Evolutionary conservation across 1,140 invertebrate species (phyloP).

Genomic region (Papilio polyxenes): DNA sequence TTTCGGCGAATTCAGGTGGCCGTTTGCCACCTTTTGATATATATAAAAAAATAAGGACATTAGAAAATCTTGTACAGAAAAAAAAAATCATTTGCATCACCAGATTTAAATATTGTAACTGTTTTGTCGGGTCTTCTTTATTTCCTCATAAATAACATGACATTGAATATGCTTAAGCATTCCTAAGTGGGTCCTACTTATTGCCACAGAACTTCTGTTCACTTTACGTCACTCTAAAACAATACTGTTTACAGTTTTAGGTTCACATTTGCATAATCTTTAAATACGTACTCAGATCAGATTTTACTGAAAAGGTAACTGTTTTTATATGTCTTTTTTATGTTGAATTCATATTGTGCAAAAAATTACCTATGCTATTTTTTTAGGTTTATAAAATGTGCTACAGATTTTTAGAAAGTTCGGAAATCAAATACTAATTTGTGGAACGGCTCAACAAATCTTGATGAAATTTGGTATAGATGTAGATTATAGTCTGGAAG

Average conservation of each 20-base stretch:
- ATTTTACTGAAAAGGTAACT: neutral
- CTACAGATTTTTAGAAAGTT: no score
- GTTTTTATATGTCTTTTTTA: neutral
- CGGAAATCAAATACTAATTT: no score
- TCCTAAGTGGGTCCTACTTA: neutral
- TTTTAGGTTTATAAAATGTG: no score
- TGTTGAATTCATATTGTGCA: no score
- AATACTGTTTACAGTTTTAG: constrained; percentile 2
- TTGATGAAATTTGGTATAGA: no score
- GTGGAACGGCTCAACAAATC: no score
- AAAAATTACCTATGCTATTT: no score
- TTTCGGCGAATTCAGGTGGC: no score
- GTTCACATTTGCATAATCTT: neutral
- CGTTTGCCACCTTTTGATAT: no score
- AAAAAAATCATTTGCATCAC: neutral
- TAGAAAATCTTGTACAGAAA: neutral
- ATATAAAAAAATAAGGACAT: neutral
- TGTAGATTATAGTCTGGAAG: no score
- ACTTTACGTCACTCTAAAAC: neutral
- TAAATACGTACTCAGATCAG: neutral
- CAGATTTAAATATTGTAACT: neutral
- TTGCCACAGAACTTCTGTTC: neutral
- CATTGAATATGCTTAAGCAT: neutral
- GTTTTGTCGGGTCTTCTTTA: neutral
- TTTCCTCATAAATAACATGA: constrained; percentile 3